Evolutionary conservation across 2,888 invertebrate species (phyloP), one percentile per base, ranked within the genome.

Genomic region (Ptilodon capucinus): DNA sequence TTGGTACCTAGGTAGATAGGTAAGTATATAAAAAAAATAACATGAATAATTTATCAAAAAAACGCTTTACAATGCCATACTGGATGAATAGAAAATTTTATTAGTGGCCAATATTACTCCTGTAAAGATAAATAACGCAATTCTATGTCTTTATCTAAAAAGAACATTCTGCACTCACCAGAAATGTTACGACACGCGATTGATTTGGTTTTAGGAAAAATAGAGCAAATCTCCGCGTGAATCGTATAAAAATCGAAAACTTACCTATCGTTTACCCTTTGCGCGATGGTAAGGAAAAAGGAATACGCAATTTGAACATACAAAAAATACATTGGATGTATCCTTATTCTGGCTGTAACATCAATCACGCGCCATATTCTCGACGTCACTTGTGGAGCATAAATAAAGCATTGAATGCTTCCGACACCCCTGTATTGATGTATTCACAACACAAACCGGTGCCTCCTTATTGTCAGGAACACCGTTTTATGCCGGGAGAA

Each of bases 391-490:
- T 74, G 69, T 69, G 74, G 75, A 66, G 74, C 76, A 79, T 82
- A 81, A 82, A 84, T 83, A 84, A 80, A 77, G 76, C 73, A 79
- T 79, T 74, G 80, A 79, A 73, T 67, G 75, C 69, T 78, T 79
- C 79, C 82, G 78, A 76, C 79, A 70, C 74, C 68, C 60, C 66
- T 64, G 65, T 74, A 82, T 83, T 82, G 83, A 84, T 79, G 81
- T 83, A 83, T 83, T 83, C 79, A 79, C 68, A 74, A 68, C 68
- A 68, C 70, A 73, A 78, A 76, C 76, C 66, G 73, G 68, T 74
- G 72, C 63, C 67, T 71, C 70, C 75, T 78, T 78, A 78, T 79
- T 77, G 79, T 81, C 68, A 62, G 69, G 68, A 66, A 70, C 64
- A 67, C 68, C 72, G 65, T 68, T 70, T 70, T 60, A 64, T 68